These are phyloP conservation scores for Nemotelus pantherinus DNA, from an alignment of 2,888 invertebrate species.

Conservation along the genomic window DNA sequence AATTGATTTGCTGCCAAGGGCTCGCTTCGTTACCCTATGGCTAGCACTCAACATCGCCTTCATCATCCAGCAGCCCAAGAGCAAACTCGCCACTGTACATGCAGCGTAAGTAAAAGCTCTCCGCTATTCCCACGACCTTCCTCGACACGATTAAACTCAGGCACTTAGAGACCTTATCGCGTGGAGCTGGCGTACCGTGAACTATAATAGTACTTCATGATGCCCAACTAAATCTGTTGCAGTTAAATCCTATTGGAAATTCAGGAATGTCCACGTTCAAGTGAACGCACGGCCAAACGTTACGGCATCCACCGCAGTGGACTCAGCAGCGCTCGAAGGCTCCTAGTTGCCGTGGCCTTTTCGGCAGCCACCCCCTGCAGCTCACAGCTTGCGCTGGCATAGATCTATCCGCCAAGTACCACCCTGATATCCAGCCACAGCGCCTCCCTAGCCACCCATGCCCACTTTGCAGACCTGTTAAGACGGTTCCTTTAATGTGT, in stretches of 20 bases:
- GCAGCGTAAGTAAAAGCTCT: constrained; percentile 62
- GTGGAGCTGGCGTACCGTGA: no score
- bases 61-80: constrained; percentile 63
- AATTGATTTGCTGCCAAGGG: constrained; percentile 58
- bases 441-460: constrained; percentile 10
- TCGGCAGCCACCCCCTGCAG: no score
- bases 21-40: constrained; percentile 63
- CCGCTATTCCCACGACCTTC: neutral
- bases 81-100: constrained; percentile 62
- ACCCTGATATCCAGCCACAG: neutral
- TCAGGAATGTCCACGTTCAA: no score
- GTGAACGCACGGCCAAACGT: no score
- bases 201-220: no score
- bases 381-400: no score
- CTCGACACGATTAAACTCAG: neutral
- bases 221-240: no score
- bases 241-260: no score
- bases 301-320: neutral
- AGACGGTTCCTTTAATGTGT: constrained; percentile 40
- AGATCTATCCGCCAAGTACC: no score
- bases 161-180: no score
- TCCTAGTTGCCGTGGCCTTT: no score
- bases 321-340: neutral
- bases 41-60: constrained; percentile 64
- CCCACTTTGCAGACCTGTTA: constrained; percentile 35